Base-by-base conservation (phyloP, 2,888 invertebrate genomes). In the Marronus borbonicus region DNA sequence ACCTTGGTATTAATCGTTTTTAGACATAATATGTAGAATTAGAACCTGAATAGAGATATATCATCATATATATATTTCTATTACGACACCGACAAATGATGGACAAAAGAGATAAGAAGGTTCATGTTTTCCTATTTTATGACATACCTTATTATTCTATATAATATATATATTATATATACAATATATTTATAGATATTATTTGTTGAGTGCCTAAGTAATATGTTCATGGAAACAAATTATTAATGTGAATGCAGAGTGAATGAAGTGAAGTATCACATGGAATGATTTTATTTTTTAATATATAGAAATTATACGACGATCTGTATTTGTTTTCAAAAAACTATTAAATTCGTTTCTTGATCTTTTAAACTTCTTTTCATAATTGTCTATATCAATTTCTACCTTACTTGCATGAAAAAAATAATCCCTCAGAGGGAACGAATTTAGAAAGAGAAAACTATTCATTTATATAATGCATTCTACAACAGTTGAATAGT, bases 121-220 rank as follows among this genome's bases (percentile, higher is more conserved):
- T 85, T 84, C 85, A 85, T 85, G 86, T 86, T 87, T 86, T 86
- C 85, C 84, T 85, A 86, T 83, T 80, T 81, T 76, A 79, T 70
- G 55, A 69, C 76, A 78, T 76, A 82, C 81, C 78, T 79, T 79
- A 78, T 81, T 83, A 81, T 81, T 80, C 80, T 82, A 82, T 81
- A 79, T 60, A 77, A 58, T 60, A 24, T 74, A 78, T 65, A 76
- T 65, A 44, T 44, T 44, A 44, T 64, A 65, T 68, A 76, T 66
- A 76, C 66, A 76, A 76, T 68, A 79, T 80, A 86, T 86, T 86
- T 86, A 86, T 86, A 86, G 85, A 86, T 84, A 84, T 86, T 86
- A 86, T 86, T 87, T 85, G 86, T 87, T 86, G 86, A 87, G 87
- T 87, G 87, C 87, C 87, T 87, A 87, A 85, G 84, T 62, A 69